A percentile compares a stretch with the other conserved stretches of the same genome.
Conservation (phyloP, 35 echinoderm and acorn worm genomes). For the Stichopus chloronotus region DNA sequence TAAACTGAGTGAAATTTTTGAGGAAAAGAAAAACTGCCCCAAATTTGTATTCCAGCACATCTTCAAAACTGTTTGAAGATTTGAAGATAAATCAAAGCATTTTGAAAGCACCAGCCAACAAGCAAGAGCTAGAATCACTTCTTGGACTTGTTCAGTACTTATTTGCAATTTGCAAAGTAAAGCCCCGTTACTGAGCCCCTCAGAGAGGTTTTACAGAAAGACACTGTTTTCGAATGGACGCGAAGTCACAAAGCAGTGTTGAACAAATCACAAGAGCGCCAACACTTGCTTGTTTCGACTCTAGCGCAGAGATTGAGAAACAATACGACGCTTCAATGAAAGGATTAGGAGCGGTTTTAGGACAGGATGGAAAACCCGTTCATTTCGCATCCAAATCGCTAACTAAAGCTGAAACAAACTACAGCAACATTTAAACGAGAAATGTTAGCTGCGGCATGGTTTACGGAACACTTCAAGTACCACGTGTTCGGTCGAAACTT, state of each 20-base stretch:
- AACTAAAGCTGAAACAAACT: slow-evolving; percentile 52
- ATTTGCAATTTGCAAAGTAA: slow-evolving; percentile 39
- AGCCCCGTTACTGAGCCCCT: slow-evolving; percentile 18
- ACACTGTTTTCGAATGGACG: slow-evolving; percentile 54
- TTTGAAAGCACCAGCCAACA: not conserved
- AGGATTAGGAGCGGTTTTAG: slow-evolving; percentile 35
- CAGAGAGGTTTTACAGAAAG: slow-evolving; percentile 42
- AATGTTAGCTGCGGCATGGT: slow-evolving; percentile 27
- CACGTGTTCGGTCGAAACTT: slow-evolving; percentile 45
- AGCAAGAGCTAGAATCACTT: slow-evolving; percentile 35
- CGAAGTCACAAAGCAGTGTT: slow-evolving; percentile 3
- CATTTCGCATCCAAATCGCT: slow-evolving; percentile 57
- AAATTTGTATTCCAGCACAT: too few relatives aligned
- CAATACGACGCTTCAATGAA: slow-evolving; percentile 60
- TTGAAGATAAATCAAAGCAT: too few relatives aligned
- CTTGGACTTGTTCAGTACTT: slow-evolving; percentile 40
- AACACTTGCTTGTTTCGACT: slow-evolving; percentile 38
- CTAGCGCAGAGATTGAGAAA: not conserved
- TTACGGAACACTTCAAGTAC: slow-evolving; percentile 28
- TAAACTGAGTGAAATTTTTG: too few relatives aligned
- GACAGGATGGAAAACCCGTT: slow-evolving; percentile 59
- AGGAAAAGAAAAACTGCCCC: too few relatives aligned
- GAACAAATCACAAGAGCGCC: slow-evolving; percentile 56
- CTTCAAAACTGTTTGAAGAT: too few relatives aligned
- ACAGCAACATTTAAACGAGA: slow-evolving; percentile 63